Evolutionary conservation across 2,888 invertebrate genomes (phyloP).

Genomic region (Drosophila neutralis): DNA sequence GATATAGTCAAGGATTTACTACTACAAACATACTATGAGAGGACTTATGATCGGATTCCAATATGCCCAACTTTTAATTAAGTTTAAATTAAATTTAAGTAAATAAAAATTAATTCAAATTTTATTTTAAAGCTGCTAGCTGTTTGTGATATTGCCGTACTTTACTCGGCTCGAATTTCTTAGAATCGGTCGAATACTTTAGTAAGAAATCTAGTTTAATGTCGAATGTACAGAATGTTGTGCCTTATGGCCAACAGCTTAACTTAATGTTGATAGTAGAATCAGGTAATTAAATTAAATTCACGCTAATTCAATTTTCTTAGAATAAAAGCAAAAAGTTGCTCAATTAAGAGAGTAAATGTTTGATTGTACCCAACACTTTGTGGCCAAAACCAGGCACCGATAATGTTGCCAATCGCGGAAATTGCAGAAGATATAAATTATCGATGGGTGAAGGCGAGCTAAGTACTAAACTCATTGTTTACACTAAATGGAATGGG

Average conservation of each 20-base stretch:
- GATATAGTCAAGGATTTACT: neutral
- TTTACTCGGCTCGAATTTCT: no score
- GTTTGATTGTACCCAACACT: neutral
- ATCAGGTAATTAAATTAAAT: neutral
- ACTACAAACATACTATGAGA: neutral
- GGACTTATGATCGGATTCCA: no score
- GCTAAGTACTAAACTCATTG: conserved; percentile 20
- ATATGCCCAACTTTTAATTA: no score
- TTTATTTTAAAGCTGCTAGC: neutral
- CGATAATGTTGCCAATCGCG: conserved; percentile 17
- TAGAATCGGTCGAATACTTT: no score
- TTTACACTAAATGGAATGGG: conserved; percentile 18
- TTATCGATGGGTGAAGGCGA: conserved; percentile 14
- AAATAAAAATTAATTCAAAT: neutral
- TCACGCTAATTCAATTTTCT: neutral
- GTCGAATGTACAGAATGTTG: neutral
- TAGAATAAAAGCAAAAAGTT: neutral
- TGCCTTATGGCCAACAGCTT: neutral
- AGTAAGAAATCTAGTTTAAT: no score
- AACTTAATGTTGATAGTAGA: neutral
- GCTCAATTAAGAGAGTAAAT: neutral
- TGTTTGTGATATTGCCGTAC: neutral
- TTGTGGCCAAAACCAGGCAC: neutral
- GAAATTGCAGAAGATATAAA: conserved; percentile 22
- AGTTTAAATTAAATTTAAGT: no score